Base-by-base conservation (phyloP, 2,797 vertebrate species). In the Acipenser transmontanus region DNA sequence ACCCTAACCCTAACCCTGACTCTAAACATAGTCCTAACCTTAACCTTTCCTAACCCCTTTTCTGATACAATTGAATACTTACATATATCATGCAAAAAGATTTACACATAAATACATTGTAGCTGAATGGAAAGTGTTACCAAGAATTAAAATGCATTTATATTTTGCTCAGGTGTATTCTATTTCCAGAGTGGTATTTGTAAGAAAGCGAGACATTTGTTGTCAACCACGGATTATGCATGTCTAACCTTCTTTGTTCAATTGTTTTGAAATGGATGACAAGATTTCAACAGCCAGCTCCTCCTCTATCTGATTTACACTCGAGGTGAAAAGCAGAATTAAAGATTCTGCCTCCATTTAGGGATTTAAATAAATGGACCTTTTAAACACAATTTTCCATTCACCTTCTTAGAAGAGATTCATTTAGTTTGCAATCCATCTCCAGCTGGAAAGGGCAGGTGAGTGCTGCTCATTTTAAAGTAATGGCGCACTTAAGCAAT, bases 331-430 rank as follows among this genome's bases (percentile, higher is more conserved):
- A 47, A 47, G 13, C 1, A 56, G 63, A 83, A 52, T 85, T 81
- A 72, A 72, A 76, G 77, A 81, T 78, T 77, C 70, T 59, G 34
- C 65, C 64, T 67, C 74, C 80, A 80, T 81, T 72, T 63, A 47
- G 67, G 79, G 80, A 87, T 86, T 81, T 84, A 68, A 85, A 85
- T 85, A 83, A 84, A 88, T 80, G 77, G 74, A 74, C 47, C 69
- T 77, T 79, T 86, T 78, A 82, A 83, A 80, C 79, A 75, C 79
- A 60, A 84, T 85, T 86, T 82, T 80, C 85, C 79, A 87, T 86
- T 87, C 86, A 80, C 82, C 75, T 82, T n/a, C 67, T 68, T 66
- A 79, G 34, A 74, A 73, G 78, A 66, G 85, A 78, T 83, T 85
- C 78, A 84, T 89, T 86, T 85, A 79, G 81, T 83, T 84, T 78